Percentiles rank a stretch among this genome's conserved stretches.
Conservation (phyloP, 1,140 invertebrate species). For the Lepidurus arcticus region DNA sequence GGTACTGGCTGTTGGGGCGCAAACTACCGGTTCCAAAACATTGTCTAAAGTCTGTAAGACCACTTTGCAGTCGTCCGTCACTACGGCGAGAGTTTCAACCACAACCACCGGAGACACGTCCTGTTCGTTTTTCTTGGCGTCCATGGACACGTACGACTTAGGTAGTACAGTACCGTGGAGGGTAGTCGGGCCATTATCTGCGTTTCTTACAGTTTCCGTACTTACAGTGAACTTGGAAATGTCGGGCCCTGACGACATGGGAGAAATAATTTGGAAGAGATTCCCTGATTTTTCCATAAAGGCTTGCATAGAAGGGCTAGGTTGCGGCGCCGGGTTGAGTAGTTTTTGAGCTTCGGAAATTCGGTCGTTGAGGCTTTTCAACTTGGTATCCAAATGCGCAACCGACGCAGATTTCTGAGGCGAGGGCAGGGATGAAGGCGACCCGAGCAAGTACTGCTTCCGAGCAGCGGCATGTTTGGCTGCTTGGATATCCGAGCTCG, state of each 20-base stretch:
- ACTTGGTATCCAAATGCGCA: conserved; percentile 71
- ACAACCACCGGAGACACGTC: not conserved
- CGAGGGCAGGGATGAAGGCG: conserved; percentile 30
- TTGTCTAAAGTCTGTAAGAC: not conserved
- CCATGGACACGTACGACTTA: not conserved
- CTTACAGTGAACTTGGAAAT: conserved; percentile 31
- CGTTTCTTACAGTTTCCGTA: conserved; percentile 33
- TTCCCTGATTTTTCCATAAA: conserved; percentile 55
- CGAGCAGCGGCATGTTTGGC: conserved; percentile 76
- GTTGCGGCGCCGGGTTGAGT: conserved; percentile 68
- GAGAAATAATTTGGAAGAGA: conserved; percentile 38
- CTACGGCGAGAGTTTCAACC: not conserved
- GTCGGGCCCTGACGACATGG: conserved; percentile 2
- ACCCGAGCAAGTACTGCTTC: conserved; percentile 65
- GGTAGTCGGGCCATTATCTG: not conserved
- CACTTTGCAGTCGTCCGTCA: not conserved
- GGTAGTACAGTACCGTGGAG: not conserved
- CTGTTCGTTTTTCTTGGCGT: conserved; percentile 28
- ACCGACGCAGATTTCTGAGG: conserved; percentile 73
- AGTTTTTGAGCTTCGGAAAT: conserved; percentile 85
- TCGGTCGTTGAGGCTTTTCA: conserved; percentile 72
- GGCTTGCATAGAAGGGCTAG: conserved; percentile 67
- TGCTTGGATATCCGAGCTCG: conserved; percentile 45
- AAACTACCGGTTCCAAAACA: not conserved
- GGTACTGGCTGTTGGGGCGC: not conserved